Evolutionary conservation across 2,113 vertebrate genomes (phyloP).

Genomic region (Hippocampus zosterae): DNA sequence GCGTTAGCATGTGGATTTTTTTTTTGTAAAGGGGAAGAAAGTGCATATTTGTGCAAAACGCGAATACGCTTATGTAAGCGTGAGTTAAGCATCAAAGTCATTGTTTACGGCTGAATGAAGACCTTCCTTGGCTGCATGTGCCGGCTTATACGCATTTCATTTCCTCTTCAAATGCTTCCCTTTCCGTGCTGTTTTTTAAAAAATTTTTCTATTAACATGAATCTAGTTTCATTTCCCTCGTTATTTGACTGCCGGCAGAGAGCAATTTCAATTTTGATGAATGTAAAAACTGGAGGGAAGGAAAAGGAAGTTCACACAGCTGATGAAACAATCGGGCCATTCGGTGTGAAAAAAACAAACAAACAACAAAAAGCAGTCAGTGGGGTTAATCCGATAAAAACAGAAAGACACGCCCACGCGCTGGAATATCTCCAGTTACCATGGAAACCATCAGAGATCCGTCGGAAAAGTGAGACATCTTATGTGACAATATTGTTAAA

Average conservation of each 20-base stretch:
- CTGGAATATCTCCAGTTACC: slow-evolving; percentile 69
- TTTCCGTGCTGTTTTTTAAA: neutral
- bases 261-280: slow-evolving; percentile 1
- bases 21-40: slow-evolving; percentile 7
- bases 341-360: slow-evolving; percentile 12
- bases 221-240: neutral
- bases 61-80: slow-evolving; percentile 20
- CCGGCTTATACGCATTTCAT: neutral
- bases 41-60: slow-evolving; percentile 32
- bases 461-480: slow-evolving; percentile 56
- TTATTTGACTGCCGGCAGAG: neutral
- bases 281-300: neutral
- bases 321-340: slow-evolving; percentile 28
- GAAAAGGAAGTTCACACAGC: slow-evolving; percentile 8
- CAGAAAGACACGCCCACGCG: slow-evolving; percentile 51
- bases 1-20: slow-evolving; percentile 18
- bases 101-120: neutral
- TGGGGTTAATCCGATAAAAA: slow-evolving; percentile 64
- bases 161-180: neutral
- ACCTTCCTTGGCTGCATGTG: neutral
- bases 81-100: slow-evolving; percentile 21
- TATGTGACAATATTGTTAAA: slow-evolving; percentile 53
- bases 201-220: neutral
- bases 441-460: slow-evolving; percentile 62
- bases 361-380: slow-evolving; percentile 39